phyloP scores from a whole-genome alignment of 64 coral and sea anemone genomes.

The Stichodactyla helianthus region DNA sequence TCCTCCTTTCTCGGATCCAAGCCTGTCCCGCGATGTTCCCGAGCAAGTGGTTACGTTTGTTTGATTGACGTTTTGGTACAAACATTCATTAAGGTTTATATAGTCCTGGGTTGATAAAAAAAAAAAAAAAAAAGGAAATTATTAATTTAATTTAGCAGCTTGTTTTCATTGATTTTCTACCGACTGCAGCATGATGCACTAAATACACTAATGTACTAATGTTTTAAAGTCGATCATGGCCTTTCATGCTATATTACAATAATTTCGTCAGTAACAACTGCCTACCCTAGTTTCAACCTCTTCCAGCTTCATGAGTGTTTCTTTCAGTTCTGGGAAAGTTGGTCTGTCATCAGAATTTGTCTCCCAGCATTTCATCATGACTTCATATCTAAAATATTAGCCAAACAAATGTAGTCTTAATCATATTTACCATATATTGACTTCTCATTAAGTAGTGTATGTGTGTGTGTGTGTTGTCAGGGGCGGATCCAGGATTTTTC shows the following conservation, averaged over 20 bases:
- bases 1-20: neutral
- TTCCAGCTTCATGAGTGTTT: neutral
- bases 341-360: neutral
- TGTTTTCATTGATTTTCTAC: no score
- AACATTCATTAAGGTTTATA: neutral
- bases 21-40: neutral
- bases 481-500: no score
- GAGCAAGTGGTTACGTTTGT: neutral
- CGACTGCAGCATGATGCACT: no score
- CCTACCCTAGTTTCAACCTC: constrained; percentile 9
- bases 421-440: no score
- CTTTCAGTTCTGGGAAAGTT: constrained; percentile 5
- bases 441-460: no score
- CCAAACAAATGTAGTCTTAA: no score
- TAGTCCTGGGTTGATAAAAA: neutral
- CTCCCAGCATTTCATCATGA: constrained; percentile 1
- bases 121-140: neutral
- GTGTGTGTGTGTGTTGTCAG: no score
- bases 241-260: no score
- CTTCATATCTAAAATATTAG: neutral
- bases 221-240: no score
- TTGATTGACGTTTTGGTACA: constrained; percentile 18
- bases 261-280: neutral
- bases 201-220: no score
- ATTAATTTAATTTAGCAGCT: no score